Evolutionary conservation across 2,113 vertebrate genomes (phyloP).

Genomic region (Pyxicephalus adspersus): DNA sequence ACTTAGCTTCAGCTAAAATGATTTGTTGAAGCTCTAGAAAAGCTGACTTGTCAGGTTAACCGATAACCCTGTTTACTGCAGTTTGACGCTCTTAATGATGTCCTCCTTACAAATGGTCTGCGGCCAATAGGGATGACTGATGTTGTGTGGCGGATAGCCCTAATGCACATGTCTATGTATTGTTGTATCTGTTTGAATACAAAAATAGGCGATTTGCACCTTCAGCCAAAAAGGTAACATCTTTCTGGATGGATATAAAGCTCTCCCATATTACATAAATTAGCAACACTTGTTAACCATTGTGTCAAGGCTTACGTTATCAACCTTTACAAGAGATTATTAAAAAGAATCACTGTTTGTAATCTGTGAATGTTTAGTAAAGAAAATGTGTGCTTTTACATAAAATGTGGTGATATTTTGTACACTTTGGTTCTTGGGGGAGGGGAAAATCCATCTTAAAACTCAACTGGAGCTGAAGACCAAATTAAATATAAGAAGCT

Average conservation of each 20-base stretch:
- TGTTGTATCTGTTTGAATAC: slow-evolving; percentile 38
- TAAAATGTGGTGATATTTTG: no score
- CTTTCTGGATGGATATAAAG: not conserved
- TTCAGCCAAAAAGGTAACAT: not conserved
- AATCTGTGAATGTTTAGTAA: not conserved
- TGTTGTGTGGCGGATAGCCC: slow-evolving; percentile 69
- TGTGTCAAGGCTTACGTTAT: not conserved
- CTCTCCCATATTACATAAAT: not conserved
- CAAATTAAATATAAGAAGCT: no score
- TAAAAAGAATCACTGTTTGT: not conserved
- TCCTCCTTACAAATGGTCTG: slow-evolving; percentile 84
- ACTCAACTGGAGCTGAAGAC: no score
- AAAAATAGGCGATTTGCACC: slow-evolving; percentile 33
- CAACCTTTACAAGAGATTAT: not conserved
- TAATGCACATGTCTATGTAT: slow-evolving; percentile 59
- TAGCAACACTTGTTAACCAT: not conserved
- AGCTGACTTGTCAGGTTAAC: not conserved
- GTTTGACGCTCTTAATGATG: slow-evolving; percentile 81
- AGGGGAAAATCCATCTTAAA: no score
- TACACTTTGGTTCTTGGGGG: no score
- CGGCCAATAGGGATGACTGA: slow-evolving; percentile 85
- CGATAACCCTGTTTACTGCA: slow-evolving; percentile 62
- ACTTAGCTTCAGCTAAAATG: not conserved
- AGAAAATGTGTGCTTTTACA: no score
- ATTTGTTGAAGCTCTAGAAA: not conserved